A percentile compares a stretch with the other conserved stretches of the same genome.
These are phyloP conservation scores for Toxotes jaculatrix DNA, from an alignment of 2,113 vertebrate genomes.

Conservation along the genomic window DNA sequence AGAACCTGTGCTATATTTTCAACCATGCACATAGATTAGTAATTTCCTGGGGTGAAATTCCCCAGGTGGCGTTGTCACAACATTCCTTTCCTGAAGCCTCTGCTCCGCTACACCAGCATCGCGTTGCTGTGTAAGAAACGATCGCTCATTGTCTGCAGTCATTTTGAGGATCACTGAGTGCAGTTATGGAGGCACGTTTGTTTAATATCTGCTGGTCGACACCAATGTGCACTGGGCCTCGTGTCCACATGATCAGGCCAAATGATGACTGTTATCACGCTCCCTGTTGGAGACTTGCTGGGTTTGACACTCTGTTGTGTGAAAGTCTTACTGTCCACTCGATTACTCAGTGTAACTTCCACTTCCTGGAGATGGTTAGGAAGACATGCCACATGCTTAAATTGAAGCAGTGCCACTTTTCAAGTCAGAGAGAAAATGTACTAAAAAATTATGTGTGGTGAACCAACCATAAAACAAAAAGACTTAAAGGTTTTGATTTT, in stretches of 20 bases:
- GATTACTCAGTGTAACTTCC: slow-evolving; percentile 18
- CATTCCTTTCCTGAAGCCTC: too few species aligned
- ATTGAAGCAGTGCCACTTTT: too few species aligned
- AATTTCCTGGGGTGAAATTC: too few species aligned
- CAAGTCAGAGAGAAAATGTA: too few species aligned
- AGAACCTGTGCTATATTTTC: too few species aligned
- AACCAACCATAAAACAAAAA: too few species aligned
- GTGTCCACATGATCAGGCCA: slow-evolving; percentile 10
- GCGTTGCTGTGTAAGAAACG: neutral
- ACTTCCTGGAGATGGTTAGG: neutral
- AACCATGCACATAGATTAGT: too few species aligned
- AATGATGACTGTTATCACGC: slow-evolving; percentile 33
- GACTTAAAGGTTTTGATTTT: too few species aligned
- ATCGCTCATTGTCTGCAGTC: neutral
- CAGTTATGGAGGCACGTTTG: neutral
- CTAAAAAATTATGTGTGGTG: too few species aligned
- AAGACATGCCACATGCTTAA: neutral
- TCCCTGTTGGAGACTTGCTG: neutral
- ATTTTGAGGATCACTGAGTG: neutral
- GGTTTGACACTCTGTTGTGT: slow-evolving; percentile 2
- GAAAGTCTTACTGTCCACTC: neutral
- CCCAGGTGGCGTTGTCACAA: too few species aligned
- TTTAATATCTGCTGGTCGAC: neutral
- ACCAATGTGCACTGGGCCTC: neutral
- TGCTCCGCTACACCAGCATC: too few species aligned